These are phyloP conservation scores for Rhorus exstirpatorius DNA, from an alignment of 2,888 invertebrate genomes.

Conservation along the genomic window DNA sequence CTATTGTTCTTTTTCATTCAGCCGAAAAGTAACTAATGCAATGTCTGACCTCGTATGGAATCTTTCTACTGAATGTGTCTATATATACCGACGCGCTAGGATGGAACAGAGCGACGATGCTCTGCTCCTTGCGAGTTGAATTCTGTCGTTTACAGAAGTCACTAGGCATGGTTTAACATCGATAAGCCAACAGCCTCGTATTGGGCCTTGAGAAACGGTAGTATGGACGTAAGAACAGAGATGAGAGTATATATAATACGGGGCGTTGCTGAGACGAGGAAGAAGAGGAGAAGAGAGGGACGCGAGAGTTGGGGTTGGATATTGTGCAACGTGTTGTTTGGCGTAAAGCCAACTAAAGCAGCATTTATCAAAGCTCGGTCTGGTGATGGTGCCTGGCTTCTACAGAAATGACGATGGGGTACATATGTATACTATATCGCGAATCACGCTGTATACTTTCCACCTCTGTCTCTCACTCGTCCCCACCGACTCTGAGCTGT, in stretches of 20 bases:
- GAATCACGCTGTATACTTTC: slow-evolving; percentile 50
- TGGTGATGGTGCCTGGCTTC: slow-evolving; percentile 60
- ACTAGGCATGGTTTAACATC: slow-evolving; percentile 68
- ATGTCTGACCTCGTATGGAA: slow-evolving; percentile 45
- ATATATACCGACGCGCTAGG: background rate
- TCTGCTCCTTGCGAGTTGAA: background rate
- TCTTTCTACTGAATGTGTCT: slow-evolving; percentile 31
- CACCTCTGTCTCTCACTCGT: slow-evolving; percentile 54
- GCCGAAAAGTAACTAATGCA: background rate
- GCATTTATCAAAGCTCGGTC: slow-evolving; percentile 80
- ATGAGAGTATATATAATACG: slow-evolving; percentile 24
- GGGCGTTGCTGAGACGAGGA: slow-evolving; percentile 55
- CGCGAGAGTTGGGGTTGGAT: slow-evolving; percentile 71
- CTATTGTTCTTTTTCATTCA: slow-evolving; percentile 15
- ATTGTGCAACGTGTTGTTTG: slow-evolving; percentile 81
- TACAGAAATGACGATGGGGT: slow-evolving; percentile 45
- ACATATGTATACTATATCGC: slow-evolving; percentile 38
- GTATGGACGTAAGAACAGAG: slow-evolving; percentile 49
- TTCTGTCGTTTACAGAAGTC: slow-evolving; percentile 45
- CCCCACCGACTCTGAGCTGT: slow-evolving; percentile 24
- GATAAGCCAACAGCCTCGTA: slow-evolving; percentile 71
- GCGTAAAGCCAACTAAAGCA: slow-evolving; percentile 80
- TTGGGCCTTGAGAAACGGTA: slow-evolving; percentile 31
- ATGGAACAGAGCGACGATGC: background rate
- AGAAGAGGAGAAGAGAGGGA: slow-evolving; percentile 39